Base-by-base conservation (phyloP, 37 sponge, comb jelly and placozoan genomes). In the Theonella swinhoei region DNA sequence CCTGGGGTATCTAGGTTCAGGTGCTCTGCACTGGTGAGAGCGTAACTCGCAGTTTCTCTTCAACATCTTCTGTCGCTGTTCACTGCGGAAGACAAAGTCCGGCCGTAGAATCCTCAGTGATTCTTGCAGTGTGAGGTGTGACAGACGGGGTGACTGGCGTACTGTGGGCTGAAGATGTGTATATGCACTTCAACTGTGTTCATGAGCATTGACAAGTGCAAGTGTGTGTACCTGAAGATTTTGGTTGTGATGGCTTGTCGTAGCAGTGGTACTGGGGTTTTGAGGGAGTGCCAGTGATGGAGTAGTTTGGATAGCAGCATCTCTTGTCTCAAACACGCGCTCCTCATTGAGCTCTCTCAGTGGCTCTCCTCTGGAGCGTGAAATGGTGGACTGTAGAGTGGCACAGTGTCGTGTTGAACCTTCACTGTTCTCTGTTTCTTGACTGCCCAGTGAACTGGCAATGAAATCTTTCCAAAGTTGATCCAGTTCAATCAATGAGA, bases 61-160 rank as follows among this genome's bases (percentile, higher is more conserved):
- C 26, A 80, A 58, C 17, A 9, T 1, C 24, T 35, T 69, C 70
- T 80, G 70, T 60, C 78, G 62, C 37, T 37, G 8, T 26, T 47
- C 26, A 28, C 85, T 85, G 36, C 39, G 62, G 23, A 42, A 17
- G 3, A 84, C 37, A 28, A 77, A 77, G 0, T 77, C 70, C 34
- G 85, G 85, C n/a, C 41, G 35, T 19, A 39, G 33, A 20, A 30
- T 33, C 9, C 70, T 20, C 1, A 69, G 63, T 29, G 85, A 68
- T 36, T 77, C 78, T 38, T 70, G 38, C 14, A 84, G 84, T 26
- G 47, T 84, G 38, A 72, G 63, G 40, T 82, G 80, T 0, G 41
- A 22, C 28, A 66, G 42, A 0, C 22, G 34, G 2, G 76, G 60
- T 60, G 24, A 1, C 28, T 1, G 42, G 7, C 26, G 39, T 73